A percentile compares a stretch with the other conserved stretches of the same genome.
These are phyloP conservation scores for mouse (Mus musculus) DNA, from an alignment of 2,113 vertebrate species.

Conservation along the genomic window DNA sequence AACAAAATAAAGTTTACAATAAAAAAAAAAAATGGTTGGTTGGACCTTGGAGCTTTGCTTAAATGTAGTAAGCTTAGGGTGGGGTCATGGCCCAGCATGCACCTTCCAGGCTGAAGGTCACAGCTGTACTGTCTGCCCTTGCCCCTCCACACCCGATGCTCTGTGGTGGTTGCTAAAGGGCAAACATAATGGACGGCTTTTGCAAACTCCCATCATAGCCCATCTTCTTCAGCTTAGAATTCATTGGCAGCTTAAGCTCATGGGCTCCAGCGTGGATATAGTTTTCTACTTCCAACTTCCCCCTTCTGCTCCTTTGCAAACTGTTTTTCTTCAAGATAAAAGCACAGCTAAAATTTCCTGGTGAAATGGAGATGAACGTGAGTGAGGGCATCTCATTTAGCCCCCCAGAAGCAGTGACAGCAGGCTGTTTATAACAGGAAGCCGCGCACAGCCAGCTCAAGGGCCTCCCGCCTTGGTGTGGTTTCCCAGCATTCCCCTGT, in stretches of 20 bases:
- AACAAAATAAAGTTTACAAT: neutral
- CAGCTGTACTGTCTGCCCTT: neutral
- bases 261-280: neutral
- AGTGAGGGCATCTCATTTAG: neutral
- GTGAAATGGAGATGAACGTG: neutral
- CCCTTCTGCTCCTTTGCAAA: neutral
- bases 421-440: neutral
- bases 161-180: neutral
- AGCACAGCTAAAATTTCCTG: neutral
- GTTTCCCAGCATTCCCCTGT: neutral
- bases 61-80: neutral
- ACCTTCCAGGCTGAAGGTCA: neutral
- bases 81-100: neutral
- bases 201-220: neutral
- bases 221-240: neutral
- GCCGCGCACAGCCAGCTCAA: neutral
- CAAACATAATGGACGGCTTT: neutral
- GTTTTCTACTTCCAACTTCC: constrained; percentile 10
- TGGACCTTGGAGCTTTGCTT: neutral
- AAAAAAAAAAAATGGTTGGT: neutral
- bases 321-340: neutral
- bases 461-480: neutral
- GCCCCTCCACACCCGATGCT: neutral
- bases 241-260: neutral
- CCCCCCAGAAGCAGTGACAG: neutral